phyloP scores from a whole-genome alignment of 2,113 vertebrate genomes.

The Silurus asotus region DNA sequence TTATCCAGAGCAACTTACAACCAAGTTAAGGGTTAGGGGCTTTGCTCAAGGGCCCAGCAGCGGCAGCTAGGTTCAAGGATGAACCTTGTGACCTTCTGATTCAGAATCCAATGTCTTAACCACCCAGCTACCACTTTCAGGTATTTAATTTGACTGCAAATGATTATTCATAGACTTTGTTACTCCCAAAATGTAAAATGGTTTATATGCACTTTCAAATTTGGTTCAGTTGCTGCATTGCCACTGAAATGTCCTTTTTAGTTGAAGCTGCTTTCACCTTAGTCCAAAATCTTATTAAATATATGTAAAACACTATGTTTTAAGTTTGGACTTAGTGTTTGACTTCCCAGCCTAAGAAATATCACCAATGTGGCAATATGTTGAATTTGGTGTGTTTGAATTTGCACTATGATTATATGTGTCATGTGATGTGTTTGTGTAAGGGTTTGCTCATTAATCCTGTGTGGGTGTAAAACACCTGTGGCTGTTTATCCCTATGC shows the following conservation, averaged over 20 bases:
- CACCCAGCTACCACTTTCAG: too few species aligned
- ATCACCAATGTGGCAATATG: too few species aligned
- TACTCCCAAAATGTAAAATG: too few species aligned
- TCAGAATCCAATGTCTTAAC: too few species aligned
- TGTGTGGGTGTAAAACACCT: constrained; percentile 72
- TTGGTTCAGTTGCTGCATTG: background rate
- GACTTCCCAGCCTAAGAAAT: background rate
- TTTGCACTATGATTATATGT: background rate
- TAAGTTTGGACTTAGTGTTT: background rate
- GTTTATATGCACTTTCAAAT: background rate
- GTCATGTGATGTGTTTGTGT: background rate
- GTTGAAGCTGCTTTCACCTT: background rate
- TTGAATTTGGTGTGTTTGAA: too few species aligned
- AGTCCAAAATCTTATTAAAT: background rate
- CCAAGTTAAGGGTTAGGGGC: too few species aligned
- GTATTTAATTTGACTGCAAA: too few species aligned
- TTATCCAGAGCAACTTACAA: too few species aligned
- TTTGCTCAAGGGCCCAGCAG: too few species aligned
- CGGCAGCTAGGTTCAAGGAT: too few species aligned
- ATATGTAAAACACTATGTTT: background rate
- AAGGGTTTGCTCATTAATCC: background rate
- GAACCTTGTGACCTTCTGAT: too few species aligned
- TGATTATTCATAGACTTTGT: too few species aligned
- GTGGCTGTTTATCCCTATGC: constrained; percentile 81
- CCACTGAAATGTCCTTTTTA: background rate